Base-by-base conservation (phyloP, 2,888 invertebrate species). In the Podotricha telesiphe region DNA sequence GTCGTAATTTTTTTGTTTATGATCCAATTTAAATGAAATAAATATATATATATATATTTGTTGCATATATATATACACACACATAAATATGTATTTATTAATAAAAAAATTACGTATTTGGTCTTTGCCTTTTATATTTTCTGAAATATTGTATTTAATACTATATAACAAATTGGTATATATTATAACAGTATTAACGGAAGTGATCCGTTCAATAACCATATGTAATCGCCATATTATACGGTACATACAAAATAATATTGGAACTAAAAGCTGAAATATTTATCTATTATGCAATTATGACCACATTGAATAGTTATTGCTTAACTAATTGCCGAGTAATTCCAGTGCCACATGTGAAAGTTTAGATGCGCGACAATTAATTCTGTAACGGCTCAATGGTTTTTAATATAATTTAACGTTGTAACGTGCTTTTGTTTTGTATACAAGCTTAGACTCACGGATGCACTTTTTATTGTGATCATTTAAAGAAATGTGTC, bases 321-420 rank as follows among this genome's bases (percentile, higher is more conserved):
- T 45, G 22, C 22, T 59, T n/a, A 59, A 59, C 20, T 59, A 59
- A 45, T 42, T 45, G 45, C 45, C 17, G 11, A 45, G 59, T 59
- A 28, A 42, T 59, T 42, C 22, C 40, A 45, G 22, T 59, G 22
- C 6, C 42, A 59, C 20, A 59, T 28, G 59, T 59, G 59, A 59
- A 59, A 59, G 45, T 28, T 59, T 45, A 22, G 59, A 59, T 45
- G 59, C 45, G n/a, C 22, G 45, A 45, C 42, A 22, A 45, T 59
- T 59, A 45, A 59, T 17, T n/a, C 22, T 45, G 45, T 59, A 28
- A 59, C 45, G 22, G 42, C 28, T 45, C 59, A 22, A 42, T 59
- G 6, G 22, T 0, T 59, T 13, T 28, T 7, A 22, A 17, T 59
- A 22, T 59, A 59, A 59, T 45, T 22, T 22, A n/a, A 42, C 13